Evolutionary conservation across 2,888 invertebrate genomes (phyloP).

Genomic region (Agonum fuliginosum): DNA sequence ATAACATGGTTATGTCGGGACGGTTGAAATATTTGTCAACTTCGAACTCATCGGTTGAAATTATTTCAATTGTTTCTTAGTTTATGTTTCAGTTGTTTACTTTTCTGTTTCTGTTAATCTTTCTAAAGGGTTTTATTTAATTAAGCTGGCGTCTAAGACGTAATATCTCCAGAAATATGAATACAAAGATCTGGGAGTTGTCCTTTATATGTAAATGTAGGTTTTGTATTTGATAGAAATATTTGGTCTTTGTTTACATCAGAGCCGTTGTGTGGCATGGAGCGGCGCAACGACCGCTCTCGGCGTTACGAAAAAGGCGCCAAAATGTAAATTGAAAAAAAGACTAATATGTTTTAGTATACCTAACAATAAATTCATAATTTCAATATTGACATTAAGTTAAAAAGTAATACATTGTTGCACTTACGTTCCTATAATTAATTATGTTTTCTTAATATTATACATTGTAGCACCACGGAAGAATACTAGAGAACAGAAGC

Average conservation of each 20-base stretch:
- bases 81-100: slow-evolving; percentile 17
- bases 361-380: too few species aligned
- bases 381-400: too few species aligned
- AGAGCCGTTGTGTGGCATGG: neutral
- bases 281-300: too few species aligned
- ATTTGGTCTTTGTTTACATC: slow-evolving; percentile 24
- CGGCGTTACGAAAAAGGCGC: too few species aligned
- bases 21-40: slow-evolving; percentile 14
- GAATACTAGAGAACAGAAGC: too few species aligned
- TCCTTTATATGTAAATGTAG: slow-evolving; percentile 28
- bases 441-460: too few species aligned
- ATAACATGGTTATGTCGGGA: neutral
- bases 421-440: too few species aligned
- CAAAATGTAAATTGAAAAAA: too few species aligned
- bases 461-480: too few species aligned
- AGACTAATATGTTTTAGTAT: too few species aligned
- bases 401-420: too few species aligned
- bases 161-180: slow-evolving; percentile 28
- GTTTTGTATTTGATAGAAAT: slow-evolving; percentile 38
- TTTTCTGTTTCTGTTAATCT: slow-evolving; percentile 4
- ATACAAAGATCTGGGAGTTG: slow-evolving; percentile 11
- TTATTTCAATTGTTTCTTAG: slow-evolving; percentile 17
- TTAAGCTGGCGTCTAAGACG: slow-evolving; percentile 36
- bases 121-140: slow-evolving; percentile 39
- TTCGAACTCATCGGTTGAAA: slow-evolving; percentile 11